A percentile compares a stretch with the other conserved stretches of the same genome.
These are phyloP conservation scores for Sylvietta virens DNA, from an alignment of 2,113 vertebrate genomes.

Conservation along the genomic window DNA sequence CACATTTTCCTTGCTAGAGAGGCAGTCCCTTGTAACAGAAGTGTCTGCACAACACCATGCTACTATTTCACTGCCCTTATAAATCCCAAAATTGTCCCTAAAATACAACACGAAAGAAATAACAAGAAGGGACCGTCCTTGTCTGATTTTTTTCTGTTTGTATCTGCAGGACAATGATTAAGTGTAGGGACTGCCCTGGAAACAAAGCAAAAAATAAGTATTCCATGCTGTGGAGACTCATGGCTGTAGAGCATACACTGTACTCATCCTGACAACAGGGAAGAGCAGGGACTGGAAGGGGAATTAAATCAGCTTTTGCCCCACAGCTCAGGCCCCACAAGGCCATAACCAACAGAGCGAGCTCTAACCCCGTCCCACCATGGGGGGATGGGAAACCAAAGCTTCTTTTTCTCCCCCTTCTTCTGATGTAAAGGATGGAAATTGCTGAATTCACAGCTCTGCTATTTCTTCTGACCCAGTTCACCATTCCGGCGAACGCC, in stretches of 20 bases:
- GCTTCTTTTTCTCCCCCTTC: fast-evolving
- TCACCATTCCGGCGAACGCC: neutral
- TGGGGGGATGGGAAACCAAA: neutral
- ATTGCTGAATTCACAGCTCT: constrained; percentile 49
- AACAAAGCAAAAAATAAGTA: neutral
- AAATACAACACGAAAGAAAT: neutral
- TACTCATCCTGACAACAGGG: neutral
- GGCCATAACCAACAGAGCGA: neutral
- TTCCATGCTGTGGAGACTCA: neutral
- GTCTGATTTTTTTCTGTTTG: neutral
- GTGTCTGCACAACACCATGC: neutral
- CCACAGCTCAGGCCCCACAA: neutral
- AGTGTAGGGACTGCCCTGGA: neutral
- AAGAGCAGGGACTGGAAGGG: neutral
- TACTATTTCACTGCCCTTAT: neutral
- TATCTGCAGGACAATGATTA: neutral
- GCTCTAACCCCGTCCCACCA: neutral
- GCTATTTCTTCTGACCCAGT: constrained; percentile 59
- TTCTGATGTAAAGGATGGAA: neutral
- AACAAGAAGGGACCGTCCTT: neutral
- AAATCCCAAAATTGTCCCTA: neutral
- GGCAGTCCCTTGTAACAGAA: neutral
- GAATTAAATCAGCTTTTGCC: constrained; percentile 2
- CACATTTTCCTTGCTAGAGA: neutral
- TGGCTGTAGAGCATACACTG: neutral